Percentiles rank a stretch among this genome's conserved stretches.
phyloP scores from a whole-genome alignment of 2,797 vertebrate species.

The Anabas testudineus region DNA sequence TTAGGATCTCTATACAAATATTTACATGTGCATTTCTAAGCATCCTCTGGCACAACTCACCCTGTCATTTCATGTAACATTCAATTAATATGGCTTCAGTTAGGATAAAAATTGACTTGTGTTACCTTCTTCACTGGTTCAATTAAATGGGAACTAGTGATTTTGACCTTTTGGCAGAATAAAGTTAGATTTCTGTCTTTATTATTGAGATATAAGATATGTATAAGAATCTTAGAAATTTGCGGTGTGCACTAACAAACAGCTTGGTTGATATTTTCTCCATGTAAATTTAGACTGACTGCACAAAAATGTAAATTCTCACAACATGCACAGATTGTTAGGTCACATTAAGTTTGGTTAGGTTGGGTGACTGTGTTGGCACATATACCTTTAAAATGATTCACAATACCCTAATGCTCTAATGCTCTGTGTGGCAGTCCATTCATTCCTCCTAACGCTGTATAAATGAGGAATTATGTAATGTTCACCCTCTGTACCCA shows the following conservation, averaged over 20 bases:
- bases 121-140: too few relatives aligned
- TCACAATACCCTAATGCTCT: conserved; percentile 55
- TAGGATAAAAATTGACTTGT: too few relatives aligned
- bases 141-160: too few relatives aligned
- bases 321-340: conserved; percentile 20
- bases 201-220: too few relatives aligned
- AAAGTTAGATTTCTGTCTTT: too few relatives aligned
- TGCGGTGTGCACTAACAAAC: not conserved
- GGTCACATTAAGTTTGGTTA: conserved; percentile 46
- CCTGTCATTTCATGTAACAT: too few relatives aligned
- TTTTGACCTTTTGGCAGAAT: too few relatives aligned
- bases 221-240: too few relatives aligned
- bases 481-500: conserved; percentile 59
- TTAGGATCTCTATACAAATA: not conserved
- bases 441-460: conserved; percentile 66
- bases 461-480: conserved; percentile 74
- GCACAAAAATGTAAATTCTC: conserved; percentile 9
- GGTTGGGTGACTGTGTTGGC: conserved; percentile 63
- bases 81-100: too few relatives aligned
- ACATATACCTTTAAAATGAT: conserved; percentile 65
- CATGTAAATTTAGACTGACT: not conserved
- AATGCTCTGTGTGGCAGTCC: conserved; percentile 51
- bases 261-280: not conserved
- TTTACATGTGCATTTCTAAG: not conserved
- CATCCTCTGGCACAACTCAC: not conserved